Conservation (phyloP, 2,888 invertebrate genomes). For the Aplocera efformata region DNA sequence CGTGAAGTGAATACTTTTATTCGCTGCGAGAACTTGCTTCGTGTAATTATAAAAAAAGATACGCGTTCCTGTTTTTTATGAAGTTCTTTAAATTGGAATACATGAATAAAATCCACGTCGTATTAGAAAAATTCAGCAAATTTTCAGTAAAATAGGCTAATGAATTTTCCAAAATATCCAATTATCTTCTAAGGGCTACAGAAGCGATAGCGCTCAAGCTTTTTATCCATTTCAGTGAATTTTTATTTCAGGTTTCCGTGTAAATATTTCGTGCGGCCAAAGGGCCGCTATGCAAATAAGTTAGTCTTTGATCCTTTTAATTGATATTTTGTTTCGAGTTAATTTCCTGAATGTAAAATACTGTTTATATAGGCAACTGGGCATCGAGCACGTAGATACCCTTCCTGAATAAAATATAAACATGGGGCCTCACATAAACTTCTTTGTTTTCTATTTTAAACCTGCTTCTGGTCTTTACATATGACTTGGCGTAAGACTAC, state of each 20-base stretch:
- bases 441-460: conserved; percentile 16
- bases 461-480: conserved; percentile 7
- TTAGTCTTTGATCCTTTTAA: conserved; percentile 51
- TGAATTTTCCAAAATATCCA: conserved; percentile 16
- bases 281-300: conserved; percentile 39
- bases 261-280: conserved; percentile 42
- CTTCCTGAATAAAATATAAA: conserved; percentile 26
- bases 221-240: conserved; percentile 36
- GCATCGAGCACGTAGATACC: conserved; percentile 26
- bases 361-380: conserved; percentile 25
- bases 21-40: no score
- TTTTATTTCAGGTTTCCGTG: conserved; percentile 40
- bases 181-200: conserved; percentile 20
- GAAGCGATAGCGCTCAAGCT: conserved; percentile 22
- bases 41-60: no score
- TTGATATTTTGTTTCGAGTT: conserved; percentile 47
- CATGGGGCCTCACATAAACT: conserved; percentile 16
- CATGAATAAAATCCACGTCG: not conserved
- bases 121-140: conserved; percentile 3
- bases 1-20: no score
- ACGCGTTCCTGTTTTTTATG: no score
- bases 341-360: conserved; percentile 33
- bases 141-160: conserved; percentile 5
- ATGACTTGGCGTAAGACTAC: no score
- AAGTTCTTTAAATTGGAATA: no score